Evolutionary conservation across 2,113 vertebrate species (phyloP).

Genomic region (Alethe diademata): DNA sequence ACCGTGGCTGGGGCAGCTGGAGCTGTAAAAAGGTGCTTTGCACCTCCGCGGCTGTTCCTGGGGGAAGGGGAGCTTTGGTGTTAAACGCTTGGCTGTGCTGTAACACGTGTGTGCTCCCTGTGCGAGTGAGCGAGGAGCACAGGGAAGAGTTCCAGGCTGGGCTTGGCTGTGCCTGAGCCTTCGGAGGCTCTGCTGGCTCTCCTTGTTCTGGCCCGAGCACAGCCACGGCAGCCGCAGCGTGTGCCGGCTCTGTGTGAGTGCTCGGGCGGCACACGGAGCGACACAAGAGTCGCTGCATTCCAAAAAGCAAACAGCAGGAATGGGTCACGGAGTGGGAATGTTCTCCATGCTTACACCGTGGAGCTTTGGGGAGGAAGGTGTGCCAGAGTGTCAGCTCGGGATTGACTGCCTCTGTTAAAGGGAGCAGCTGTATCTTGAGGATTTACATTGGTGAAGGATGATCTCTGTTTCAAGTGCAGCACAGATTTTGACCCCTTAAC

Average conservation of each 20-base stretch:
- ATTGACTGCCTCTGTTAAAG: background rate
- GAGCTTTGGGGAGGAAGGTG: background rate
- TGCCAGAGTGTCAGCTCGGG: background rate
- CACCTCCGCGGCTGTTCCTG: too few species aligned
- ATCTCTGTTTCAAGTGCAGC: background rate
- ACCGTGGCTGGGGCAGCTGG: too few species aligned
- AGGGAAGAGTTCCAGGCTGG: background rate
- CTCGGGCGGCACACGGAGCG: background rate
- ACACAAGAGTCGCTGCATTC: background rate
- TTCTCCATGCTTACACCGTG: background rate
- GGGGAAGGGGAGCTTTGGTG: background rate
- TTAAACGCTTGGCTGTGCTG: background rate
- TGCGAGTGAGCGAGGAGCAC: background rate
- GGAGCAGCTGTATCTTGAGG: background rate
- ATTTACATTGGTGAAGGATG: background rate
- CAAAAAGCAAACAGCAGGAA: constrained; percentile 6
- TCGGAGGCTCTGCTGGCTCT: background rate
- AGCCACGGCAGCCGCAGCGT: background rate
- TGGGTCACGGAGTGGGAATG: background rate
- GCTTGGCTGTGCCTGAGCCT: background rate
- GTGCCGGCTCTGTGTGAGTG: background rate
- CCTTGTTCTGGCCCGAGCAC: background rate
- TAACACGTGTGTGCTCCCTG: background rate
- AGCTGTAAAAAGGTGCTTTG: too few species aligned
- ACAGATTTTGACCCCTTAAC: background rate